Conservation (phyloP, 92 coral and sea anemone species). For the Desmophyllum pertusum region DNA sequence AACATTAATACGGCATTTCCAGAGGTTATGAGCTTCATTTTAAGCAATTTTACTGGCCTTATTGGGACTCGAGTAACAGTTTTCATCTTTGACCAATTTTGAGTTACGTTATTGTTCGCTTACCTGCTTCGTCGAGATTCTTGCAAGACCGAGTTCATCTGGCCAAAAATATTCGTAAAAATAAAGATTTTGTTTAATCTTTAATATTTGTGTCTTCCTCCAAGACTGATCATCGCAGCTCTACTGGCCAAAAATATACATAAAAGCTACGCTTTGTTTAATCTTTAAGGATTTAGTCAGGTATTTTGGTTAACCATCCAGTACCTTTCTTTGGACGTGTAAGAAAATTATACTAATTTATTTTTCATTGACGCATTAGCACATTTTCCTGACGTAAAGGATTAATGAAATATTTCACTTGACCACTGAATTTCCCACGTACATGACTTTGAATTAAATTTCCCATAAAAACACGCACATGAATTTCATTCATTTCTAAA, state of each 20-base stretch:
- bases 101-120: background rate
- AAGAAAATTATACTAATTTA: background rate
- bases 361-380: conserved; percentile 5
- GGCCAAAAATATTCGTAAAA: background rate
- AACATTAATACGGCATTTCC: background rate
- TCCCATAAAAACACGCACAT: background rate
- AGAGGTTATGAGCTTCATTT: background rate
- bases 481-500: background rate
- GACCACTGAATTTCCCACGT: background rate
- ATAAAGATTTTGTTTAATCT: background rate
- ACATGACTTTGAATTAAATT: background rate
- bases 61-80: too few species aligned
- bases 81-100: too few species aligned
- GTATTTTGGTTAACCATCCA: background rate
- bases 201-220: too few species aligned
- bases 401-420: background rate
- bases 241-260: background rate
- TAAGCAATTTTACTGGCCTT: background rate
- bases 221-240: background rate
- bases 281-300: background rate
- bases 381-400: background rate
- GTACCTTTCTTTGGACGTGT: background rate
- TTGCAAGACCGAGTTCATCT: background rate
- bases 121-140: background rate
- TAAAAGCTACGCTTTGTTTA: background rate